A percentile compares a stretch with the other conserved stretches of the same genome.
phyloP scores from a whole-genome alignment of 2,888 invertebrate species.

The Hedya salicella region DNA sequence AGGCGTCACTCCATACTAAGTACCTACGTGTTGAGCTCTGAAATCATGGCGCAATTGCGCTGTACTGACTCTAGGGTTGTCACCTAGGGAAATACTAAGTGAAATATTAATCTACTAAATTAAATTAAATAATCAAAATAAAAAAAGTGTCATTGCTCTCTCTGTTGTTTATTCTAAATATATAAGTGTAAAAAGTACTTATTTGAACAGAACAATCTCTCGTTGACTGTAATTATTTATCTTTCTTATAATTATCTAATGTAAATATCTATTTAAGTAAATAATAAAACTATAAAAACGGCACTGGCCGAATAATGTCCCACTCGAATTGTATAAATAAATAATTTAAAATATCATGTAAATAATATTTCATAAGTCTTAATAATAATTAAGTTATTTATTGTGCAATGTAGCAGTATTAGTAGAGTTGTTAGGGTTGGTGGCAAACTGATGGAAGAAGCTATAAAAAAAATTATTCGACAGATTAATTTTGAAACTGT shows the following conservation, averaged over 20 bases:
- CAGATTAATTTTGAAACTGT: too few relatives aligned
- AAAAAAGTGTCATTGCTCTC: neutral
- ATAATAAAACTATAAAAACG: slow-evolving; percentile 44
- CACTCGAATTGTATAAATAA: slow-evolving; percentile 69
- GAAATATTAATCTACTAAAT: too few relatives aligned
- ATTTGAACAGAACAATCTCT: neutral
- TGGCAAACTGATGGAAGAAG: slow-evolving; percentile 57
- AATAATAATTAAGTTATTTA: slow-evolving; percentile 77
- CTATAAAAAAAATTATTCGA: too few relatives aligned
- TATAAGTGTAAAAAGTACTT: neutral
- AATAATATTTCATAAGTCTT: slow-evolving; percentile 48
- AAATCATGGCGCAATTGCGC: too few relatives aligned
- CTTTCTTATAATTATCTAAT: slow-evolving; percentile 36
- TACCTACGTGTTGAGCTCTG: neutral
- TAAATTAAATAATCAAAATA: neutral
- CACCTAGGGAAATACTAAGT: neutral
- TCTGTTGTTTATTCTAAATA: neutral
- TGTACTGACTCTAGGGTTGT: slow-evolving; percentile 14
- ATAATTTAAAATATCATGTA: slow-evolving; percentile 53
- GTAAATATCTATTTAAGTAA: slow-evolving; percentile 45
- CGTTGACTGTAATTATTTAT: slow-evolving; percentile 21
- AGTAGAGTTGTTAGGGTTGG: slow-evolving; percentile 62
- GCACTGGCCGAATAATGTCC: slow-evolving; percentile 59
- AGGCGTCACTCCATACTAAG: slow-evolving; percentile 6
- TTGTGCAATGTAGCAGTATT: slow-evolving; percentile 85